Evolutionary conservation across 1,140 invertebrate genomes (phyloP).

Genomic region (Megathymus violae): DNA sequence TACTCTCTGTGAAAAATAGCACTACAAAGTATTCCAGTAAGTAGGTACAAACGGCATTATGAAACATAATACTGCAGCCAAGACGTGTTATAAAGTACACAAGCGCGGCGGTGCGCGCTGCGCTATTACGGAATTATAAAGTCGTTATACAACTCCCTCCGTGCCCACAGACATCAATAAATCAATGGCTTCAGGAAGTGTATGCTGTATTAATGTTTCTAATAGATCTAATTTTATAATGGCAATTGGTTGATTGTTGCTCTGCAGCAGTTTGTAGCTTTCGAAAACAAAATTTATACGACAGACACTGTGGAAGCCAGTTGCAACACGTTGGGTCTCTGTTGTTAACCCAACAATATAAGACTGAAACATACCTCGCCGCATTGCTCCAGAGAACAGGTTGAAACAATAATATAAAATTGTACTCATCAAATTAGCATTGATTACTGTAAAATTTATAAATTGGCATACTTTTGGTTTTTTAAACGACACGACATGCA

Average conservation of each 20-base stretch:
- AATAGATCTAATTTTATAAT: constrained; percentile 16
- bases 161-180: constrained; percentile 33
- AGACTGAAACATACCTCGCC: too few species aligned
- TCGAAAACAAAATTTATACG: constrained; percentile 10
- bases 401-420: too few species aligned
- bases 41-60: constrained; percentile 29
- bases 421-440: too few species aligned
- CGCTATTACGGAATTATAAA: constrained; percentile 31
- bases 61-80: constrained; percentile 29
- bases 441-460: too few species aligned
- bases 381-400: too few species aligned
- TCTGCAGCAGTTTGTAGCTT: constrained; percentile 22
- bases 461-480: too few species aligned
- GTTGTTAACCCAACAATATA: background rate
- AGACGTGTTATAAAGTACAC: constrained; percentile 29
- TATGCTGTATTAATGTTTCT: constrained; percentile 23
- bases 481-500: too few species aligned
- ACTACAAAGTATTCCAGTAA: constrained; percentile 10
- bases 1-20: background rate
- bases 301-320: too few species aligned
- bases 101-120: constrained; percentile 24
- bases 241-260: constrained; percentile 18
- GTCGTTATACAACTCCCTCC: constrained; percentile 26
- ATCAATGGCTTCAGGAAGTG: constrained; percentile 31
- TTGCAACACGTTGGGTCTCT: background rate